Base-by-base conservation (phyloP, 2,113 vertebrate genomes). In the Brachionichthys hirsutus region DNA sequence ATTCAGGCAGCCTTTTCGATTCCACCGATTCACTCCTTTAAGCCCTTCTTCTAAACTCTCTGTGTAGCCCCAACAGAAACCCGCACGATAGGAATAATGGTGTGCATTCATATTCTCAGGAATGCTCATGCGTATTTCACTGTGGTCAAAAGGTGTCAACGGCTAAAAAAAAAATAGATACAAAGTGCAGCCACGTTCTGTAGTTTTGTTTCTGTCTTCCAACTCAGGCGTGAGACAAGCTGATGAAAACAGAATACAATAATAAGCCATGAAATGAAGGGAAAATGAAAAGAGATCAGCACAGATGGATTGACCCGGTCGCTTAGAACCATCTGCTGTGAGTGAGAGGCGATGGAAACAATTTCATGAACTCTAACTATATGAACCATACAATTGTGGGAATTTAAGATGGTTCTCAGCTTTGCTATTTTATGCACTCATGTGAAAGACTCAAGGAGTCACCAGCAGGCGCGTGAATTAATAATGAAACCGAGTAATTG, bases 261-360 rank as follows among this genome's bases (percentile, higher is more conserved):
- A 81, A 81, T 67, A 70, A 68, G 70, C 62, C 64, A 20, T 67
- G 63, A 69, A 78, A 84, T 84, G 46, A 80, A 80, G 69, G 19
- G 68, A 57, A 67, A 78, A 76, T 80, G 63, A 81, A 73, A 81
- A 62, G 52, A 65, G 58, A 79, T 82, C 64, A 81, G 67, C 62
- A 59, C 9, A 63, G 62, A 80, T 71, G 65, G 62, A 70, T 81
- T 55, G 70, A 66, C 55, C n/a, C n/a, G n/a, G n/a, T n/a, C n/a
- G n/a, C n/a, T n/a, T n/a, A n/a, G n/a, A n/a, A 18, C 9, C 11
- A 5, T 16, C 24, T 30, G 24, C 24, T 2, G 43, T 16, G 4
- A 16, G n/a, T 44, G 43, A 44, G 15, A 16, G 43, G n/a, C 7
- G n/a, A 19, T 11, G 9, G 19, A 18, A 20, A 19, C 19, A 20